Evolutionary conservation across 2,888 invertebrate genomes (phyloP), one percentile per base, ranked within the genome.

Genomic region (Lathronympha strigana): DNA sequence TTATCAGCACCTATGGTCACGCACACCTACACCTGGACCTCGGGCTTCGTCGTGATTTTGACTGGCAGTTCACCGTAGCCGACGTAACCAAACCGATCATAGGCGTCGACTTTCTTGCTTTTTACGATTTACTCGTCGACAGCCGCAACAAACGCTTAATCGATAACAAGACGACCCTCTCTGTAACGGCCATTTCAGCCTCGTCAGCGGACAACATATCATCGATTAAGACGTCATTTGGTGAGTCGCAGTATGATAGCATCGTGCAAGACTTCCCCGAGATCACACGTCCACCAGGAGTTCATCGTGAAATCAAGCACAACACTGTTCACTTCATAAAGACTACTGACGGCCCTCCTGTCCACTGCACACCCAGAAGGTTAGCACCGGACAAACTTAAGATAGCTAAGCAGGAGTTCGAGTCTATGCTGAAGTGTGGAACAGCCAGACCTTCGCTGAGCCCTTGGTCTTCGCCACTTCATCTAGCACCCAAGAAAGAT

Each of bases 31-130:
- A 6, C 9, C 28, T 61, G 28, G 25, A n/a, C n/a, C n/a, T n/a
- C n/a, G n/a, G n/a, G n/a, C n/a, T n/a, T n/a, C n/a, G n/a, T n/a
- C n/a, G n/a, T 6, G 51, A 6, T n/a, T 61, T 25, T 40, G 17
- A 4, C 1, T 61, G 51, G 40, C 8, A 45, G 36, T 60, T 60
- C 8, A 19, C 47, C 1, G 60, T 60, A 9, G 60, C 60, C 3
- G 60, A 61, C 36, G 61, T 61, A 4, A n/a, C 61, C 3, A 61
- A 49, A 51, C 28, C 61, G 9, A 61, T 61, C 0, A 49, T 61
- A 19, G 61, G 60, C 4, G 60, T 49, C 17, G 60, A 60, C 21
- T 49, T 60, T 13, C 23, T 54, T 5, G 36, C 54, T 19, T 54
- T 38, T n/a, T 54, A 54, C 21, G 23, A 54, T 38, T 38, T 54